These are phyloP conservation scores for Agrochola lota DNA, from an alignment of 2,888 invertebrate species.

Conservation along the genomic window DNA sequence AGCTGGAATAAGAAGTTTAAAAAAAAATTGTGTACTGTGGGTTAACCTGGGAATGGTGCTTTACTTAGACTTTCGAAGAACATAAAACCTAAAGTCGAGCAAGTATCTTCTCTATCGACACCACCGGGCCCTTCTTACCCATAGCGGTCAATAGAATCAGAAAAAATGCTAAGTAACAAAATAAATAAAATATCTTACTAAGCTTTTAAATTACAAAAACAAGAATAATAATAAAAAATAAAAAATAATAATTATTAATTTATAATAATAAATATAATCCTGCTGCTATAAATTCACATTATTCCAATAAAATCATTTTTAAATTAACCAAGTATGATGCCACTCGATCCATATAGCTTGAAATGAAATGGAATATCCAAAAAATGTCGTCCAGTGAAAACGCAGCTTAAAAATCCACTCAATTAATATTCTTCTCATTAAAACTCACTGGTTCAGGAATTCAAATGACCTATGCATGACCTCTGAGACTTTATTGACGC, in stretches of 20 bases:
- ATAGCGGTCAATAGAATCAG: not conserved
- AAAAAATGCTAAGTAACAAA: not conserved
- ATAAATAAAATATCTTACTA: too few species aligned
- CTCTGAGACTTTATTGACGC: constrained; percentile 52
- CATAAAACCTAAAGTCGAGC: too few species aligned
- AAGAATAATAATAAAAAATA: too few species aligned
- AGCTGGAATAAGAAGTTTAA: not conserved
- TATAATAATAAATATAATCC: too few species aligned
- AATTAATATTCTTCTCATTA: constrained; percentile 68
- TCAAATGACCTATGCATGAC: constrained; percentile 58
- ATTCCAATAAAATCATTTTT: not conserved
- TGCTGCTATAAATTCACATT: not conserved
- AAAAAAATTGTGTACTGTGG: not conserved
- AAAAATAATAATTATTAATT: too few species aligned
- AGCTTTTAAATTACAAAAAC: not conserved
- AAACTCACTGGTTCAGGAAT: constrained; percentile 60
- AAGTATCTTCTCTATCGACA: not conserved
- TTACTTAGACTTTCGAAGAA: not conserved
- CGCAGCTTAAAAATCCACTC: constrained; percentile 43
- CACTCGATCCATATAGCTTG: not conserved
- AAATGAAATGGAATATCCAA: not conserved
- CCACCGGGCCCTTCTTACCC: not conserved
- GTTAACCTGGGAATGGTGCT: not conserved
- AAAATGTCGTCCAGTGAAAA: constrained; percentile 11
- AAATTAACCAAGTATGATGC: not conserved